Base-by-base conservation (phyloP, 2,888 invertebrate genomes). In the Dyspetes luteomarginatus region DNA sequence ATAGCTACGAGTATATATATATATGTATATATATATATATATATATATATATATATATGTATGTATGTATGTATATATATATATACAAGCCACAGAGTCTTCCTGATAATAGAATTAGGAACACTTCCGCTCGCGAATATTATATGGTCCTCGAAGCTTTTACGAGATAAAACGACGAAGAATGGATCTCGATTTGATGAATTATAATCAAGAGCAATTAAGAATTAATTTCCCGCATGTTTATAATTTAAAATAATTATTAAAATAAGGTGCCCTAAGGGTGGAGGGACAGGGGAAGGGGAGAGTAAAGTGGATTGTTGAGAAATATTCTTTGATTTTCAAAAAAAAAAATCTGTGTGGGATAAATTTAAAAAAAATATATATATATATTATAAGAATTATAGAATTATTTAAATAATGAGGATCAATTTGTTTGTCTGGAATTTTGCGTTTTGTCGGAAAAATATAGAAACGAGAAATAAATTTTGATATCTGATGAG, bases 81-180 rank as follows among this genome's bases (percentile, higher is more conserved):
- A n/a, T n/a, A n/a, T n/a, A n/a, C n/a, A n/a, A n/a, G n/a, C n/a
- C n/a, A n/a, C n/a, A n/a, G n/a, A n/a, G 43, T 72, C 50, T 74
- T 82, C 67, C 52, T 75, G 17, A 58, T 45, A 73, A 77, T 41
- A 41, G 71, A 83, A 83, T 81, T 71, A 74, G 67, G 48, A 74
- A 75, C 30, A 58, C 81, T 77, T 81, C 77, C 77, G 64, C 50
- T 77, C 30, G 77, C 56, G 48, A 62, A 72, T 55, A 48, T n/a
- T 24, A 45, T 24, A 19, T 55, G 41, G 43, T 73, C 62, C 77
- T 76, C 43, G 43, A 28, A 15, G 7, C 19, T 15, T 58, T n/a
- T 43, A 64, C 19, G 17, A 24, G 17, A 24, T 41, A 15, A 1
- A 48, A 15, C 24, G 36, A 19, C 41, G 52, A n/a, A 72, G 41